A percentile compares a stretch with the other conserved stretches of the same genome.
Conservation (phyloP, 2,797 vertebrate species). For the Rhincodon typus region DNA sequence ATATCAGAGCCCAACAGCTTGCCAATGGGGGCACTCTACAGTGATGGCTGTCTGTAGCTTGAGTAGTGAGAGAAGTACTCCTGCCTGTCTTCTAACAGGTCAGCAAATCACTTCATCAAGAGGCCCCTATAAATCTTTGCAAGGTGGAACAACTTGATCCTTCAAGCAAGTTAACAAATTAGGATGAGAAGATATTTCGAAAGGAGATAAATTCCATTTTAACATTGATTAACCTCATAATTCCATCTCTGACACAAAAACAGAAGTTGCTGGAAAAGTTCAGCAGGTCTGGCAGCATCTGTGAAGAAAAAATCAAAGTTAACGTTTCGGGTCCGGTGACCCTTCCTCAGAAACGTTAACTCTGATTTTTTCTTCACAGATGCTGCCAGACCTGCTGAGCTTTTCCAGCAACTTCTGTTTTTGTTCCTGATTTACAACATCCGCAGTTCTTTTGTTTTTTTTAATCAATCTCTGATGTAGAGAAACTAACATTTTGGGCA, state of each 20-base stretch:
- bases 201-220: neutral
- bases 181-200: neutral
- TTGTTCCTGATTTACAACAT: no score
- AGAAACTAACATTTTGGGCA: neutral
- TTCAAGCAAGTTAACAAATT: neutral
- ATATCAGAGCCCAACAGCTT: neutral
- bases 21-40: neutral
- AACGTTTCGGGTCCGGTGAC: no score
- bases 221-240: neutral
- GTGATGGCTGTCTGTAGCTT: slow-evolving; percentile 17
- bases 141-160: neutral
- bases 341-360: no score
- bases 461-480: neutral
- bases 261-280: no score
- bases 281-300: no score
- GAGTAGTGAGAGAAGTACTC: neutral
- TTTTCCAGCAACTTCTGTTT: no score
- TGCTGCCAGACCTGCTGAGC: no score
- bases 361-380: no score
- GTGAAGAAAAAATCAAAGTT: no score
- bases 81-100: slow-evolving; percentile 5
- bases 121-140: neutral
- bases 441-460: no score
- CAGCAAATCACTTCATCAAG: neutral
- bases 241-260: no score